A percentile compares a stretch with the other conserved stretches of the same genome.
phyloP scores from a whole-genome alignment of 2,888 invertebrate genomes.

The Neoitamus cyanurus region DNA sequence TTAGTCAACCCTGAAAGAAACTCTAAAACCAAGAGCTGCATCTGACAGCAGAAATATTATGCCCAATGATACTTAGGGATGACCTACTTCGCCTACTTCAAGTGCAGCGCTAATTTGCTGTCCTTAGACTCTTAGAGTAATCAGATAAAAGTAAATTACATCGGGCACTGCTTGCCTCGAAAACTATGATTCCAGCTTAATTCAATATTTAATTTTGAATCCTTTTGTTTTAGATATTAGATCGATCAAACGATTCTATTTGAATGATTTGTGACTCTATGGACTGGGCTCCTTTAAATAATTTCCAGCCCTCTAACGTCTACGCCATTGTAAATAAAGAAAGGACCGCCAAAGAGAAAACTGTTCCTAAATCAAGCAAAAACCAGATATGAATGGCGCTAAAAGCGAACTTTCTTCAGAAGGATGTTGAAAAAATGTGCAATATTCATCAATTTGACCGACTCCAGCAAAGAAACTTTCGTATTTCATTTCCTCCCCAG shows the following conservation, averaged over 20 bases:
- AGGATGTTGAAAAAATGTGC: background rate
- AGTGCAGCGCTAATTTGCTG: background rate
- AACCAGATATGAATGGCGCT: background rate
- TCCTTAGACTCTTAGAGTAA: too few relatives aligned
- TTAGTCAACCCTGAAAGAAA: background rate
- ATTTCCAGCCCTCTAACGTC: background rate
- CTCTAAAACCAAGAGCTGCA: background rate
- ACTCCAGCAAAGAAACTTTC: background rate
- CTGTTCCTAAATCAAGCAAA: background rate
- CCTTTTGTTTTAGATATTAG: background rate
- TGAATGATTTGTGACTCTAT: background rate
- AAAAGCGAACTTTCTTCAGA: background rate
- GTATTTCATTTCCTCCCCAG: background rate
- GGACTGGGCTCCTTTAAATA: background rate
- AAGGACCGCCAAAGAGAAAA: background rate
- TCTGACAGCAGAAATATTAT: background rate
- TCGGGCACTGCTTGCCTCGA: background rate
- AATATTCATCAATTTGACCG: background rate
- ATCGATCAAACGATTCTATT: background rate
- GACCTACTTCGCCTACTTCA: background rate
- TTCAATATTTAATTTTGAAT: background rate
- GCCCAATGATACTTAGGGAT: background rate
- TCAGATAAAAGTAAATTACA: background rate
- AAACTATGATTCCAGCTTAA: background rate
- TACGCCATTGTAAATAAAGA: background rate